phyloP scores from a whole-genome alignment of 2,113 vertebrate species.

The Hystrix cristata region DNA sequence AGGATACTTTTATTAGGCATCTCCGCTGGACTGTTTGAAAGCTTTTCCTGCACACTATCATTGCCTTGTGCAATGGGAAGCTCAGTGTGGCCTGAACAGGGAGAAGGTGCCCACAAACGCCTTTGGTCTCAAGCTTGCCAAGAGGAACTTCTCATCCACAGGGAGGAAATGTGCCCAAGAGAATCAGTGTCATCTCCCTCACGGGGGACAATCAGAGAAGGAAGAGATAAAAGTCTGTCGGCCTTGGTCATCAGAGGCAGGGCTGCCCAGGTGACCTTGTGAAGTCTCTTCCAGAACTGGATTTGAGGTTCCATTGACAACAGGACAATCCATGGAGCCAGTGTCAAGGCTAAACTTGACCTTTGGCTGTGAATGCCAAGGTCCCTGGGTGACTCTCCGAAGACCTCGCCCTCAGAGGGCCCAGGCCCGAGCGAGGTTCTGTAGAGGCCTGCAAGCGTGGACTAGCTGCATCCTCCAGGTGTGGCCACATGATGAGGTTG shows the following conservation, averaged over 20 bases:
- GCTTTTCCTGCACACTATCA: not conserved
- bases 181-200: fast-evolving
- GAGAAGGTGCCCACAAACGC: not conserved
- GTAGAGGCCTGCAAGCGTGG: fast-evolving
- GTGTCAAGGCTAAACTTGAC: not conserved
- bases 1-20: conserved; percentile 1
- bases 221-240: not conserved
- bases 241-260: not conserved
- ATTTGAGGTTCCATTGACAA: not conserved
- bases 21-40: not conserved
- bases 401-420: not conserved
- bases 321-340: not conserved
- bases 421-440: not conserved
- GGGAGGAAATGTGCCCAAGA: not conserved
- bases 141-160: not conserved
- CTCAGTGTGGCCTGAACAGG: not conserved
- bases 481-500: not conserved
- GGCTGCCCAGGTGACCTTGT: not conserved
- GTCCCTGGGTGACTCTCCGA: not conserved
- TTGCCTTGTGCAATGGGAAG: not conserved
- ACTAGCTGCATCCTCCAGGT: not conserved
- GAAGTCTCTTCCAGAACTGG: not conserved
- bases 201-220: not conserved
- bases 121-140: not conserved
- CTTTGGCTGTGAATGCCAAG: not conserved